A percentile compares a stretch with the other conserved stretches of the same genome.
These are phyloP conservation scores for Liolophura sinensis DNA, from an alignment of 1,140 invertebrate genomes.

Conservation along the genomic window DNA sequence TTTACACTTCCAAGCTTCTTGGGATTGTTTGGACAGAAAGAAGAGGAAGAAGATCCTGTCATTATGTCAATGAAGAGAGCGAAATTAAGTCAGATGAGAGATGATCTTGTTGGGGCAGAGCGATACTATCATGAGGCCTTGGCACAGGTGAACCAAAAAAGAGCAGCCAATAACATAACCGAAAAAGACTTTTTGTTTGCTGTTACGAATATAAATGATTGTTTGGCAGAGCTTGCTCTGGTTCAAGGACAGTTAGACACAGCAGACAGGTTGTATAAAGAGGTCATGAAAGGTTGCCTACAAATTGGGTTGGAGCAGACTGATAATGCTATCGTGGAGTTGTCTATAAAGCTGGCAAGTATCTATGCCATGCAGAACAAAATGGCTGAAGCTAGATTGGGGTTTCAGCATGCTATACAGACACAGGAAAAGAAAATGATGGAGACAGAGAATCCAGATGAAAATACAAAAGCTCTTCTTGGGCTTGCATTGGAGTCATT, in stretches of 20 bases:
- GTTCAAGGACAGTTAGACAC: slow-evolving; percentile 75
- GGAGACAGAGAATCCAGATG: slow-evolving; percentile 56
- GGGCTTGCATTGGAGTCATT: slow-evolving; percentile 81
- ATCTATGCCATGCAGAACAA: slow-evolving; percentile 66
- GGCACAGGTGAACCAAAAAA: slow-evolving; percentile 27
- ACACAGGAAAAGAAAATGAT: slow-evolving; percentile 67
- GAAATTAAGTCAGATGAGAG: slow-evolving; percentile 24
- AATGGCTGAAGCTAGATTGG: slow-evolving; percentile 70
- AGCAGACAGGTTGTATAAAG: slow-evolving; percentile 81
- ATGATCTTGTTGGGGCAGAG: slow-evolving; percentile 37
- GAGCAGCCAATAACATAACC: slow-evolving; percentile 31
- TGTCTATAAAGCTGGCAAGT: slow-evolving; percentile 67
- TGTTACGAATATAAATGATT: slow-evolving; percentile 84
- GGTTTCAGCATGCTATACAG: slow-evolving; percentile 76
- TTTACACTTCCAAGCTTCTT: too few species aligned
- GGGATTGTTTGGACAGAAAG: slow-evolving; percentile 1
- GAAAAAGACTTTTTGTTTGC: slow-evolving; percentile 62
- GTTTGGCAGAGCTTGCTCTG: slow-evolving; percentile 88
- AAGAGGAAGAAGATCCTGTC: slow-evolving; percentile 29
- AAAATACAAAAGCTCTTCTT: slow-evolving; percentile 67
- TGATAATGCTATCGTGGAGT: slow-evolving; percentile 77
- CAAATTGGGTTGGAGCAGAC: slow-evolving; percentile 69
- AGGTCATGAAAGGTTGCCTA: slow-evolving; percentile 73
- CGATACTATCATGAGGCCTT: slow-evolving; percentile 45
- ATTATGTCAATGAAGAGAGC: slow-evolving; percentile 23